phyloP scores from a whole-genome alignment of 2,888 invertebrate genomes.

The Ctena decussata region DNA sequence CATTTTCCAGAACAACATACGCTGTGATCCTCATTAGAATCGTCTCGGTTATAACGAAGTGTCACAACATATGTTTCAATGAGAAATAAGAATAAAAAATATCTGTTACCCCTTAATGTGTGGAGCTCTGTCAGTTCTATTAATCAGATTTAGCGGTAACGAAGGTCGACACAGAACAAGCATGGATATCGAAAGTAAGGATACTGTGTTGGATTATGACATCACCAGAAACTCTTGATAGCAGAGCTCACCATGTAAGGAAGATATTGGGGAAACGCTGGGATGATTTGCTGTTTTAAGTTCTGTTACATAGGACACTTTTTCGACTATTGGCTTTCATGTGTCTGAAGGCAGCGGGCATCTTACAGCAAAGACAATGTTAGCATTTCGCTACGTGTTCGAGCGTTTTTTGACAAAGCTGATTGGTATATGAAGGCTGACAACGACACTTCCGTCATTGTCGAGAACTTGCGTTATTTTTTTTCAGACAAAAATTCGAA shows the following conservation, averaged over 20 bases:
- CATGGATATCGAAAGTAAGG: too few relatives aligned
- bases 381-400: conserved; percentile 95
- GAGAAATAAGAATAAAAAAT: too few relatives aligned
- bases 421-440: neutral
- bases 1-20: too few relatives aligned
- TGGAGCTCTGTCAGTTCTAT: too few relatives aligned
- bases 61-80: too few relatives aligned
- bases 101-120: too few relatives aligned
- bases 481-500: neutral
- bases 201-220: conserved; percentile 99
- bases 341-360: conserved; percentile 95
- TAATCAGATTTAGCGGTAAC: too few relatives aligned
- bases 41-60: too few relatives aligned
- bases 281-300: conserved; percentile 86
- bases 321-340: conserved; percentile 91
- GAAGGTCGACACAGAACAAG: too few relatives aligned
- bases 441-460: neutral
- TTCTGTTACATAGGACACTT: conserved; percentile 89
- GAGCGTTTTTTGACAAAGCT: conserved; percentile 91
- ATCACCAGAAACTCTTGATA: conserved; percentile 94
- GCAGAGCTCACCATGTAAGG: conserved; percentile 94
- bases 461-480: neutral
- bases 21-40: too few relatives aligned
- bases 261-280: conserved; percentile 80
- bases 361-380: conserved; percentile 98